Percentiles rank a stretch among this genome's conserved stretches.
Conservation (phyloP, 2,113 vertebrate species). For the Salminus brasiliensis region DNA sequence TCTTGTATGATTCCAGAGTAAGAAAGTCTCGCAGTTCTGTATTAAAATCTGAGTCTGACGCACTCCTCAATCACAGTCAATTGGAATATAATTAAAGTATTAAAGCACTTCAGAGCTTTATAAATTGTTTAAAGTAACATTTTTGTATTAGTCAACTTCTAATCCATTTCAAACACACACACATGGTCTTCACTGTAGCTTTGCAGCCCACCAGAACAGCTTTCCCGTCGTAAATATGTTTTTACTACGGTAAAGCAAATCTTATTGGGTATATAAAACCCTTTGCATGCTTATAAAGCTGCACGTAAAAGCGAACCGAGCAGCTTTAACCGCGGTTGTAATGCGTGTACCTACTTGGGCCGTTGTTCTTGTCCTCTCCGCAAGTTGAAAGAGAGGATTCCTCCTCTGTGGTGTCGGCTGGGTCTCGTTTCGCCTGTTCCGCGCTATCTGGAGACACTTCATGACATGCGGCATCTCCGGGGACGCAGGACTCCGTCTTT, state of each 20-base stretch:
- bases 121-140: not conserved
- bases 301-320: conserved; percentile 86
- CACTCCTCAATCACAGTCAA: not conserved
- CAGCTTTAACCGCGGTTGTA: conserved; percentile 68
- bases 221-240: conserved; percentile 93
- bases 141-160: not conserved
- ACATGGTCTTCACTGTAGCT: not conserved
- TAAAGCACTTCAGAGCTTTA: not conserved
- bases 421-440: conserved; percentile 80
- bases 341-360: conserved; percentile 84
- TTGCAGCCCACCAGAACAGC: conserved; percentile 81
- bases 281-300: conserved; percentile 98
- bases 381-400: conserved; percentile 87
- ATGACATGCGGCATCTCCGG: conserved; percentile 70
- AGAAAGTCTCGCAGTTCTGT: not conserved
- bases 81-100: not conserved
- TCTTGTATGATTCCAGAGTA: not conserved
- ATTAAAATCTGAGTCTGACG: not conserved
- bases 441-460: conserved; percentile 80
- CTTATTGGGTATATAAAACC: conserved; percentile 98
- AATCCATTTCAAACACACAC: conserved; percentile 13
- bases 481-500: conserved; percentile 81
- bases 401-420: conserved; percentile 75
- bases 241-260: conserved; percentile 93
- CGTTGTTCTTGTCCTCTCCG: conserved; percentile 86